These are phyloP conservation scores for Siphlonurus alternatus DNA, from an alignment of 2,888 invertebrate species.

Conservation along the genomic window DNA sequence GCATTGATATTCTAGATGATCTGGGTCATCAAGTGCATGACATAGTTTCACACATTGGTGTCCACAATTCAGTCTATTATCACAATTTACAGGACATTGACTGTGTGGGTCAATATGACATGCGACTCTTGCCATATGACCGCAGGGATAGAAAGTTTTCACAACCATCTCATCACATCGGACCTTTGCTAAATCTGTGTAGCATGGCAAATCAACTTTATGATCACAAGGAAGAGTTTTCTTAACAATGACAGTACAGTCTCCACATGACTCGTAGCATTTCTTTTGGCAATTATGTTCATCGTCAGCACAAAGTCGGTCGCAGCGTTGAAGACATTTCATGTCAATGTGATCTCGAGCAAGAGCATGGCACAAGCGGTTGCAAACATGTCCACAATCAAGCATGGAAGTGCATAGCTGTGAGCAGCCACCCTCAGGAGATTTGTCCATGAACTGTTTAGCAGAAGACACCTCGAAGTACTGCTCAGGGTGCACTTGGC, in stretches of 20 bases:
- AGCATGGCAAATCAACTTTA: constrained; percentile 27
- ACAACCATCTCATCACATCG: background rate
- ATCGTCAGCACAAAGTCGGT: constrained; percentile 26
- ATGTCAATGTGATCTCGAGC: constrained; percentile 34
- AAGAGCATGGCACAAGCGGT: constrained; percentile 38
- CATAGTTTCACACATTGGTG: constrained; percentile 25
- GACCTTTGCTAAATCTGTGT: constrained; percentile 22
- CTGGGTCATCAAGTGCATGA: constrained; percentile 21
- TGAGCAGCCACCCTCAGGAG: constrained; percentile 42
- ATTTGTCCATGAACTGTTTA: background rate
- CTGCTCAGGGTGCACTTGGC: constrained; percentile 14
- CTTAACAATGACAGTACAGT: constrained; percentile 4
- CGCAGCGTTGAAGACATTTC: constrained; percentile 32
- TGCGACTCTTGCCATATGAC: background rate
- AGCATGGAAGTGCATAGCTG: constrained; percentile 32
- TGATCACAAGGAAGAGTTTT: constrained; percentile 29
- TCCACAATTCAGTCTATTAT: constrained; percentile 24
- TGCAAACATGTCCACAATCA: constrained; percentile 45
- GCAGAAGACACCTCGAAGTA: background rate
- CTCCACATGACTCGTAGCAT: constrained; percentile 8
- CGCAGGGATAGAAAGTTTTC: background rate
- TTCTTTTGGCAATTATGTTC: constrained; percentile 6
- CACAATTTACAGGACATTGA: constrained; percentile 18
- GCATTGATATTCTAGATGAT: constrained; percentile 18
- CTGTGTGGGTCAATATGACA: constrained; percentile 14